Evolutionary conservation across 2,113 vertebrate species (phyloP), one percentile per base, ranked within the genome.

Genomic region (Melospiza melodia): DNA sequence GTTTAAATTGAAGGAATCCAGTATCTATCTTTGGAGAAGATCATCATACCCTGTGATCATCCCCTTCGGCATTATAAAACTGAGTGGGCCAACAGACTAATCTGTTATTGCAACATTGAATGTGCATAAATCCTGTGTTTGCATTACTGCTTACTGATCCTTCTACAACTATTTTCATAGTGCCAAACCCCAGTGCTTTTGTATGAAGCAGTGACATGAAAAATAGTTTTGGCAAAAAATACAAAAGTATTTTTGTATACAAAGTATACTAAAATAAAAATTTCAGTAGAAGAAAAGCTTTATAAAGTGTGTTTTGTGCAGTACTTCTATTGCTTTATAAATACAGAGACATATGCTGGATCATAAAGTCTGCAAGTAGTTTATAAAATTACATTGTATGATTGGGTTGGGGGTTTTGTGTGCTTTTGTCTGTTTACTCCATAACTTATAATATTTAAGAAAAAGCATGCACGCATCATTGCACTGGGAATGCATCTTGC

Each of bases 111-210:
- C 63, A 91, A 2, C 18, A 18, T 1, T 61, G 37, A 79, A 39
- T 33, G 43, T 69, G 23, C 37, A 30, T 51, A 27, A 86, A 76
- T 72, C 66, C 18, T 58, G 5, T 68, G 81, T 79, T 73, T 82
- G 54, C 48, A 8, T 78, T 87, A 7, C 37, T 84, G 54, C 49
- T 49, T 49, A 43, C 17, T 79, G 90, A 66, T 84, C 33, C 7
- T n/a, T 24, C 18, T 73, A 27, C 62, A 85, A 27, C 33, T 91
- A 0, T 94, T 75, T 59, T 61, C 11, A 16, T 23, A n/a, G 57
- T n/a, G 27, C 49, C 12, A 44, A 57, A 63, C 5, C 11, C 27
- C 54, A 61, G 30, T 0, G 0, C 39, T 39, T 39, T 39, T 39
- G 39, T 31, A 25, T 82, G 63, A 54, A 49, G 31, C 46, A 46